phyloP scores from a whole-genome alignment of 2,888 invertebrate genomes.

The Meliscaeva auricollis region DNA sequence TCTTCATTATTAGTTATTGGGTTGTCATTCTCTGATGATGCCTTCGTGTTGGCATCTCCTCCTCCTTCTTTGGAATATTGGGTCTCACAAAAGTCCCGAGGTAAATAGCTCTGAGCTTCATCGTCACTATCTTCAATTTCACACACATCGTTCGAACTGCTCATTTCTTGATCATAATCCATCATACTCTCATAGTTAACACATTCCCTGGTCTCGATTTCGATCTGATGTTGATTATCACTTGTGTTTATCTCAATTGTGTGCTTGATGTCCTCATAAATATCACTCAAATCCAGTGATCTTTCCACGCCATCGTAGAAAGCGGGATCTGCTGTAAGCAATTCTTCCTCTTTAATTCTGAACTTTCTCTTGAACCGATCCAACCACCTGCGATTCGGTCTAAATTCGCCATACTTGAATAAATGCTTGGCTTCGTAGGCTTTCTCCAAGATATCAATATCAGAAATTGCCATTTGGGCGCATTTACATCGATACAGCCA shows the following conservation, averaged over 20 bases:
- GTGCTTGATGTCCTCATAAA: constrained; percentile 56
- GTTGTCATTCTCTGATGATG: not conserved
- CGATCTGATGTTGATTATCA: constrained; percentile 12
- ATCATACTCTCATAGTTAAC: not conserved
- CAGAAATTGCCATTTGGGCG: constrained; percentile 32
- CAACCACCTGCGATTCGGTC: constrained; percentile 64
- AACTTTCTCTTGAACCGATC: constrained; percentile 60
- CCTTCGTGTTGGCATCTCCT: not conserved
- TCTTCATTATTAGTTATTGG: constrained; percentile 78
- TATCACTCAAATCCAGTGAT: constrained; percentile 50
- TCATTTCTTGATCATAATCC: constrained; percentile 28
- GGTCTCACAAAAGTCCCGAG: constrained; percentile 36
- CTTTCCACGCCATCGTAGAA: not conserved
- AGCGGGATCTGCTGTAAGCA: constrained; percentile 10
- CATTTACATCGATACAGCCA: constrained; percentile 49
- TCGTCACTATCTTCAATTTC: constrained; percentile 32
- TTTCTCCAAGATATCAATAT: constrained; percentile 49
- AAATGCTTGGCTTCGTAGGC: constrained; percentile 58
- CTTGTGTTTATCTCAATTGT: constrained; percentile 10
- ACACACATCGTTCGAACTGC: constrained; percentile 44
- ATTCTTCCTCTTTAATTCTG: constrained; percentile 20
- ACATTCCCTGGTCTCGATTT: not conserved
- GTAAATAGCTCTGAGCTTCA: not conserved
- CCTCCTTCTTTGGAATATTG: not conserved
- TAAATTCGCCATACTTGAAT: constrained; percentile 57